A percentile compares a stretch with the other conserved stretches of the same genome.
Evolutionary conservation across 2,113 vertebrate species (phyloP).

Genomic region (Danio rerio): GRCz12tu NC_133183.1:58609001-58609500

Average conservation of each 20-base stretch:
- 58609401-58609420: background rate
- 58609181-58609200: conserved; percentile 20
- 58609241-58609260: conserved; percentile 50
- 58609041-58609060: background rate
- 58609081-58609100: background rate
- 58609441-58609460: background rate
- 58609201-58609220: background rate
- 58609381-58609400: background rate
- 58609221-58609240: conserved; percentile 67
- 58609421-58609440: background rate
- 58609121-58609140: background rate
- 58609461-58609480: background rate
- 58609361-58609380: background rate
- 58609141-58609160: background rate
- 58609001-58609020: background rate
- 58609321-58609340: conserved; percentile 60
- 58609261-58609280: conserved; percentile 69
- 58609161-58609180: conserved; percentile 12
- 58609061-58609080: background rate
- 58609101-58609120: background rate
- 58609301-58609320: conserved; percentile 63
- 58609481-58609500: too few relatives aligned
- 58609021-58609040: too few relatives aligned
- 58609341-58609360: background rate
- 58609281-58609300: conserved; percentile 60